Evolutionary conservation across 2,113 vertebrate genomes (phyloP).

Genomic region (Tachycineta bicolor): DNA sequence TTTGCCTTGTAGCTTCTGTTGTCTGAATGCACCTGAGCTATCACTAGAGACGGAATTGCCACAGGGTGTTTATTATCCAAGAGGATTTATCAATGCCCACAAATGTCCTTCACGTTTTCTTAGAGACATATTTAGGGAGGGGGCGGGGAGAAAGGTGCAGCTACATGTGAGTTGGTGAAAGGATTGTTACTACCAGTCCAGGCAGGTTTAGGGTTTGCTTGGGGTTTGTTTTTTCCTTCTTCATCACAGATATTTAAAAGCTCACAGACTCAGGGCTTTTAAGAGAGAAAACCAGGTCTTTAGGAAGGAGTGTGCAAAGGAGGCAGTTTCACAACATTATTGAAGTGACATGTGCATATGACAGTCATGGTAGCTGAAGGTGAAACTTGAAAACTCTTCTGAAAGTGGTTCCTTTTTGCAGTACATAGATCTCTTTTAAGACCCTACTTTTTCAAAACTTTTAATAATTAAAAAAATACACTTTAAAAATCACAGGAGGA

Average conservation of each 20-base stretch:
- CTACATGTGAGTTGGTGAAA: not conserved
- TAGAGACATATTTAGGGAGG: not conserved
- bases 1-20: not conserved
- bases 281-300: not conserved
- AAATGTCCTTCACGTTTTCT: not conserved
- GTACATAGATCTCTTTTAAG: not conserved
- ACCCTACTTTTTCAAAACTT: not conserved
- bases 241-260: not conserved
- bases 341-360: not conserved
- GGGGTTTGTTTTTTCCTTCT: not conserved
- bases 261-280: not conserved
- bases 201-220: not conserved
- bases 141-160: fast-evolving
- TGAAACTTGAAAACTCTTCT: not conserved
- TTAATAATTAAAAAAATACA: not conserved
- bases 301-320: not conserved
- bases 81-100: not conserved
- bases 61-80: not conserved
- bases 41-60: not conserved
- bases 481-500: not conserved
- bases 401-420: not conserved
- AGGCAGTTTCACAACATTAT: not conserved
- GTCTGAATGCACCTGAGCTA: not conserved
- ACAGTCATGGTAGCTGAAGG: not conserved
- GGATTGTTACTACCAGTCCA: not conserved